Evolutionary conservation across 2,888 invertebrate genomes (phyloP), one percentile per base, ranked within the genome.

Genomic region (Leucophenga montana): DNA sequence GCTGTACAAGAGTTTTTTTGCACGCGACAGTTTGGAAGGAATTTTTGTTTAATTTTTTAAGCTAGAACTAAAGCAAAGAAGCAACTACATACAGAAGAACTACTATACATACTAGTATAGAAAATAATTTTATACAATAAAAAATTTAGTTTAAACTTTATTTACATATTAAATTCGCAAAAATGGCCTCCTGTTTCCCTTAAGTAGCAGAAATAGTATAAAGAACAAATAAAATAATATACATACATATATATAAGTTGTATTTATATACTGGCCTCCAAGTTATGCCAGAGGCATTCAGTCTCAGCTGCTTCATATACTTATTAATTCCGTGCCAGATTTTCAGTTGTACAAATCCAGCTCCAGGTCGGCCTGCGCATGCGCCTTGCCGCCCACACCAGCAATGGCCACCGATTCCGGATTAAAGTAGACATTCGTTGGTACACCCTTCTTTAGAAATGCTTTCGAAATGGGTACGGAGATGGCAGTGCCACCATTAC

Each of bases 371-470:
- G 94, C 93, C 82, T 94, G 91, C 0, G 94, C 94, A 83, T 94
- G 93, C 0, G 94, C 94, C 64, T 92, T 91, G 9, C 94, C 94
- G 4, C 94, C 94, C 44, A 93, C 94, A 6, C 94, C 94, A 2
- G 91, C 94, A 4, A 94, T 90, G 3, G 94, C 94, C 0, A 93
- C 91, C 0, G 94, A 93, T 72, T 91, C 90, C 2, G 94, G 94
- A 73, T 91, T 90, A 82, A 93, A 93, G 20, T 92, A 87, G 61
- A 94, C 91, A 72, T 92, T 91, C 0, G 92, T 93, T 69, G 90
- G 89, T 54, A 90, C 90, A 27, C 92, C 92, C 74, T 90, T 89
- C 68, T 91, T 90, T 16, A 94, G 88, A 33, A 93, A 85, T 9
- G 94, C 94, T 75, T 90, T 90, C 0, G 94, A 93, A 71, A 93